Evolutionary conservation across 2,797 vertebrate species (phyloP), one percentile per base, ranked within the genome.

Genomic region (Pseudomugil gertrudae): DNA sequence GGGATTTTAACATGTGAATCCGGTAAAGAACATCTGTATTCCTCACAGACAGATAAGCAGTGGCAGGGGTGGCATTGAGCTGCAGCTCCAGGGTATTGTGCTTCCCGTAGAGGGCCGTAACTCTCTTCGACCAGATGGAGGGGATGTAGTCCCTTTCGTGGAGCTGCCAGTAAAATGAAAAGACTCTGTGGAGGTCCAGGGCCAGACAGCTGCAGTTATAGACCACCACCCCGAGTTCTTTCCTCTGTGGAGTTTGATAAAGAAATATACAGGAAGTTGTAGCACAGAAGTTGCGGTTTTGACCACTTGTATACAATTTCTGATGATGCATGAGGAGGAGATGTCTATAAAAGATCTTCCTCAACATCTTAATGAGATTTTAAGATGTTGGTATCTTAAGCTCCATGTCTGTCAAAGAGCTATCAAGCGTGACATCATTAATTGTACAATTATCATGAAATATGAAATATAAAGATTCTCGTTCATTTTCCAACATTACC

Each of bases 161-260:
- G 48, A 94, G 93, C 84, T 93, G 92, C 91, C 91, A 92, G 87
- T 94, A 94, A 69, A 93, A 91, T 0, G 87, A 85, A 69, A 94
- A 94, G 21, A 94, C 79, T 67, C 92, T 93, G 73, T 97, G 95
- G 74, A 98, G 92, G 87, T 98, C 96, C 86, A 96, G 90, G 71
- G 95, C 96, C 74, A 98, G 91, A 76, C 96, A 98, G 91, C 96
- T 98, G 87, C 96, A 98, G 92, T 98, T 97, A 87, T 95, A 96
- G 50, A 97, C 85, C 5, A 97, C 84, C 91, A 97, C 67, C 0
- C 96, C 96, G 36, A 97, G 93, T 69, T 98, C 96, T 79, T 97
- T 98, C 90, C 96, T 97, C 96, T 98, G 94, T 87, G 84, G 74
- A 67, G 89, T 76, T 82, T 55, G 19, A 76, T 40, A 55, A 38